Evolutionary conservation across 2,797 vertebrate species (phyloP), one percentile per base, ranked within the genome.

Genomic region (Microcaecilia unicolor): DNA sequence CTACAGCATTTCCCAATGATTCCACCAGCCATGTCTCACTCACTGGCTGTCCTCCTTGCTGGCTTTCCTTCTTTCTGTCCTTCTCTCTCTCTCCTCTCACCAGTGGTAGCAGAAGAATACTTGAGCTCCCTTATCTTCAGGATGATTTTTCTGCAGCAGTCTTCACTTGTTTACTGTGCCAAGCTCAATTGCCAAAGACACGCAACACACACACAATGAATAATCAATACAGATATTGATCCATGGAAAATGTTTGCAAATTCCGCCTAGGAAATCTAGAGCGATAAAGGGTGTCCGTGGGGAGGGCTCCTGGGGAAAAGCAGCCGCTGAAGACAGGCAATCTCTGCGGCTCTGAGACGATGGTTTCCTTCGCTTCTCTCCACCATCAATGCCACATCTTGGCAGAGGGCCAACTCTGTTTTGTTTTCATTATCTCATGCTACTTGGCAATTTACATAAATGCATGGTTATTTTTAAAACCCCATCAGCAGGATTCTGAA

Each of bases 181-280:
- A 61, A 72, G 74, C 79, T 66, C 75, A 78, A 80, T 82, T 78
- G 60, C 81, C 81, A 76, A 83, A 84, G 80, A 78, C 77, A 92
- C 87, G 82, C 88, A 90, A 89, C 89, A 93, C 86, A 81, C 92
- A 91, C 91, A 92, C 93, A 95, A 97, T 95, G 94, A 90, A 88
- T 96, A 93, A 98, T 98, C 95, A 97, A 98, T 98, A 97, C 87
- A 61, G 83, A 84, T 98, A 98, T 98, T 95, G 95, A 98, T 98
- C 91, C 81, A 85, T 73, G 86, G 91, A 86, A 97, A 97, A 97
- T 96, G 94, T 97, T 98, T 97, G 93, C 93, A 95, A 96, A 95
- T 97, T 95, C 91, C 90, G 72, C 80, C 79, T 72, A 81, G 72
- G 66, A 70, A 74, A 74, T 73, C 63, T n/a, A n/a, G n/a, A n/a